Evolutionary conservation across 2,113 vertebrate species (phyloP), one percentile per base, ranked within the genome.

Genomic region (Pseudopodoces humilis): DNA sequence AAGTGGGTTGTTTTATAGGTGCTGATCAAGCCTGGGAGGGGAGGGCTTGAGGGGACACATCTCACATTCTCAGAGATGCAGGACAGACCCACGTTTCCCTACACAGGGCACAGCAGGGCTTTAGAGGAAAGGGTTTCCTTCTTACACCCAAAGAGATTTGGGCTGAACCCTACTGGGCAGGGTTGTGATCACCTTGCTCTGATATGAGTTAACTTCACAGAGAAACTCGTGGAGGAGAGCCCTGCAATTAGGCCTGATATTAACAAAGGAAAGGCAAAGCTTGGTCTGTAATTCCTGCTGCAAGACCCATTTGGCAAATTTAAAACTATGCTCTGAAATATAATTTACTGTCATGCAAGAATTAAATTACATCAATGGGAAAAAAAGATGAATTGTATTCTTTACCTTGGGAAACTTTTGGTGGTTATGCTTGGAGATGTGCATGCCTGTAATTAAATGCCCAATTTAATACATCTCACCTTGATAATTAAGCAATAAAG

Each of bases 401-500:
- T 75, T 96, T 94, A 95, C 62, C 88, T 70, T 65, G 78, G 89
- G 85, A 93, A 96, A 82, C 78, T 94, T 90, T 79, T 56, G 83
- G 46, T 44, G 37, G 50, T 75, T 94, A 80, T 92, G 90, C 86
- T 96, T 47, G 24, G 88, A 98, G 93, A 94, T 83, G 72, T 94
- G 72, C 96, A 82, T 94, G 83, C 82, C 95, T 94, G 67, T 90
- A 95, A 97, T 95, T 97, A 95, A 97, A 96, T 72, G 86, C 89
- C 71, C 96, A 97, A 96, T 97, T 98, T 96, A 98, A 96, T 97
- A 92, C 72, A 91, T 94, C 97, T 98, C 94, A 97, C 95, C 94
- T 98, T 96, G 92, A 79, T 97, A 97, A 97, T 98, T 98, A 97
- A 97, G 96, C 96, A 97, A 97, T 98, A 94, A 98, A 94, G 88